Evolutionary conservation across 2,797 vertebrate genomes (phyloP), one percentile per base, ranked within the genome.

Genomic region (Adrianichthys oophorus): DNA sequence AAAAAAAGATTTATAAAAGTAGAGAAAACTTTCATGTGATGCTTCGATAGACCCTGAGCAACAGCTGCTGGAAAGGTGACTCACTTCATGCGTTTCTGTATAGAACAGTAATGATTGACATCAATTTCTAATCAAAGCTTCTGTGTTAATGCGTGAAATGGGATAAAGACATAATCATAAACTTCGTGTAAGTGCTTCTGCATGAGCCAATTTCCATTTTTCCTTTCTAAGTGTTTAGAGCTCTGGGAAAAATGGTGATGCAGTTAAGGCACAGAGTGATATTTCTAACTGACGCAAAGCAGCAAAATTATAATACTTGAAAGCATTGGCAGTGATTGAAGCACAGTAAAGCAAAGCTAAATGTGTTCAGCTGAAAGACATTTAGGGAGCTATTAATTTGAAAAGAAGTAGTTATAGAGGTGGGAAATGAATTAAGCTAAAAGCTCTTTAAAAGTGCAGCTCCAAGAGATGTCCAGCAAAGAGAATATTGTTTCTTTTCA

Each of bases 391-490:
- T 78, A 89, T 89, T 91, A 76, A 89, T 90, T 91, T 89, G 52
- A 87, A 66, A 82, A 76, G 78, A 48, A 79, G 80, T 78, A 80
- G 78, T 75, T 82, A 73, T 80, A 75, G 74, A 81, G 73, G 83
- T 82, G 79, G 80, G 65, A 75, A 79, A 90, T 43, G 72, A 89
- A 90, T 89, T 83, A 87, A 48, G 88, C 84, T 90, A 90, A 92
- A 90, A 91, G 83, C 84, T 70, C 70, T 87, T 83, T 87, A 70
- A 83, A 82, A 80, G 80, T 79, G 59, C 59, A 57, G 72, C 80
- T 76, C 65, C 56, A 79, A 74, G 72, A 82, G 84, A 85, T 26
- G 48, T 78, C 59, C 56, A 70, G 63, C 63, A 75, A 68, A 68
- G 65, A 68, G 67, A 82, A 69, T 41, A 41, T 53, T 62, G 52